Evolutionary conservation across 1,140 invertebrate genomes (phyloP), one percentile per base, ranked within the genome.

Genomic region (Cyphomyrmex costatus): DNA sequence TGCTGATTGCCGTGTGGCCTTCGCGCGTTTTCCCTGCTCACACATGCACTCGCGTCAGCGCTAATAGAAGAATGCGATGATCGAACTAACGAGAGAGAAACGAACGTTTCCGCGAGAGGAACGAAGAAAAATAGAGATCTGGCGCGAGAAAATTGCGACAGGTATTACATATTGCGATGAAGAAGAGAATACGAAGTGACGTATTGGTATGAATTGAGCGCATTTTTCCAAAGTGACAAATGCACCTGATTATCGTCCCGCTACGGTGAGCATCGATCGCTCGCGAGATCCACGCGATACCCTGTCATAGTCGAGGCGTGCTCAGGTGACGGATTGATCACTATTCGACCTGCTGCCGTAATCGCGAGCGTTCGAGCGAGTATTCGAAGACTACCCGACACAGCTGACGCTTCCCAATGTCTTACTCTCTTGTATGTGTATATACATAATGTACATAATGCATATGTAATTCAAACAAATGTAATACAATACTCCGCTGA

Each of bases 221-320:
- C 77, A 83, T 92, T 93, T 92, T 92, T 92, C 89, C 86, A 88
- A 36, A 83, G 87, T 92, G 92, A 93, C 90, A 92, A 93, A 93
- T 91, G 90, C 78, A 83, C 60, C 80, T 88, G 89, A 93, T 93
- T 92, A 89, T 27, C 88, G 80, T 46, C 14, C 49, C 60, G 70
- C 42, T 42, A 63, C 58, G 88, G 86, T 88, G 88, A 91, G 89
- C 82, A 61, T 74, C 90, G 92, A 92, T 91, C 91, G 89, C 87
- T 86, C 82, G 70, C 63, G 42, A 63, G 58, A 76, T 53, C 5
- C 33, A 3, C 12, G 46, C 27, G 53, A 60, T 80, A 80, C n/a
- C 30, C 10, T 12, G 53, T 83, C 68, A 83, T 83, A 83, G 71
- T 16, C 63, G 49, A 56, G 19, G 63, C 86, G 82, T 77, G 65